Conservation (phyloP, 2,888 invertebrate species). For the Drosophila anceps region DNA sequence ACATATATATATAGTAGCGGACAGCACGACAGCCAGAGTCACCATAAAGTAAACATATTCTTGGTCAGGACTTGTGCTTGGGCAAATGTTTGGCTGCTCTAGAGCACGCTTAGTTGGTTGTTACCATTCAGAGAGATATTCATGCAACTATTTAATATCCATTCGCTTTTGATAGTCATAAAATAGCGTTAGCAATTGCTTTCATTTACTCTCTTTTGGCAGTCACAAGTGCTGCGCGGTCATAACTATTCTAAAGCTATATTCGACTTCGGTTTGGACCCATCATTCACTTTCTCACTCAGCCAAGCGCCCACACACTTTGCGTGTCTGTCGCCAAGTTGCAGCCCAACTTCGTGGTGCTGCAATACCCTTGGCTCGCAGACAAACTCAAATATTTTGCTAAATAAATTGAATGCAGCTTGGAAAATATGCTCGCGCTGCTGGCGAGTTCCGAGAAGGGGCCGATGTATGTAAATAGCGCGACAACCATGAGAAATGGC, state of each 20-base stretch:
- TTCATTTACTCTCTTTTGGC: not conserved
- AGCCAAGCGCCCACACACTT: not conserved
- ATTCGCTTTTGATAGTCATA: not conserved
- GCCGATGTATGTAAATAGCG: conserved; percentile 1
- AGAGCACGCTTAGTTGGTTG: too few species aligned
- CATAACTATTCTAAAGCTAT: not conserved
- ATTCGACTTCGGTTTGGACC: not conserved
- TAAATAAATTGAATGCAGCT: conserved; percentile 49
- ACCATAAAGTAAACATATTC: too few species aligned
- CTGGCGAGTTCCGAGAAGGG: not conserved
- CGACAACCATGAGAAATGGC: conserved; percentile 33
- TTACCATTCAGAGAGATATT: not conserved
- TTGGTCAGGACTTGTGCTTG: too few species aligned
- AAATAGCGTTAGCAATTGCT: not conserved
- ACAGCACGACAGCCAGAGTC: too few species aligned
- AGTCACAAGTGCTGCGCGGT: conserved; percentile 1
- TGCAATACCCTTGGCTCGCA: conserved; percentile 14
- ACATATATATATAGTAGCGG: too few species aligned
- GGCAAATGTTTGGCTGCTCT: too few species aligned
- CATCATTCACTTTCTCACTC: not conserved
- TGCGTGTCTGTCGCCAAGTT: conserved; percentile 18
- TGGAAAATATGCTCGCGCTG: conserved; percentile 4
- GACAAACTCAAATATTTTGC: conserved; percentile 44
- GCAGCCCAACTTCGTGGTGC: conserved; percentile 13
- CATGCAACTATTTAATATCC: not conserved